Percentiles rank a stretch among this genome's conserved stretches.
Conservation (phyloP, 2,888 invertebrate genomes). For the Trimorus sp. region DNA sequence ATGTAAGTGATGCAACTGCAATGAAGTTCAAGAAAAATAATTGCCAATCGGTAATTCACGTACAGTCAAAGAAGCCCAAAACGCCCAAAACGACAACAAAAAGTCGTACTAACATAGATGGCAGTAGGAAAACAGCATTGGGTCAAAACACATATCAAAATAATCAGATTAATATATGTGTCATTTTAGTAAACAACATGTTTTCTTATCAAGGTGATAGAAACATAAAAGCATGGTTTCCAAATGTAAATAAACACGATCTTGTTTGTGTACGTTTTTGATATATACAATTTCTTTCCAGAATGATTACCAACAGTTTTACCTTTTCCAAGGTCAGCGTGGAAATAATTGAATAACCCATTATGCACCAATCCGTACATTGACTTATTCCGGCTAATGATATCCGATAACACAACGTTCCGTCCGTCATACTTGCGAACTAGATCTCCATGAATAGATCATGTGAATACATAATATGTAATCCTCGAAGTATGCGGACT, state of each 20-base stretch:
- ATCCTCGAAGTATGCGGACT: constrained; percentile 80
- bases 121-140: too few species aligned
- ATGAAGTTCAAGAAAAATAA: constrained; percentile 40
- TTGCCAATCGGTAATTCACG: not conserved
- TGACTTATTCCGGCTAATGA: constrained; percentile 49
- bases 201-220: too few species aligned
- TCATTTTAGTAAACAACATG: too few species aligned
- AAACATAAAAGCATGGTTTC: too few species aligned
- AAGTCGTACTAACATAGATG: not conserved
- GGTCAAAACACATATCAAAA: too few species aligned
- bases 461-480: constrained; percentile 81
- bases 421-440: constrained; percentile 66
- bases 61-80: not conserved
- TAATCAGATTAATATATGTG: too few species aligned
- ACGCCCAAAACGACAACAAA: not conserved
- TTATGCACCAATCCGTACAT: constrained; percentile 19
- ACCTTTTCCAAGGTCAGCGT: constrained; percentile 8
- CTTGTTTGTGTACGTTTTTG: too few species aligned
- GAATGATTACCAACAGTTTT: too few species aligned
- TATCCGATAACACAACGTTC: constrained; percentile 59
- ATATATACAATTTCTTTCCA: too few species aligned
- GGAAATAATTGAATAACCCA: constrained; percentile 15
- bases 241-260: too few species aligned
- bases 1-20: constrained; percentile 48
- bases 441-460: constrained; percentile 75